Conservation (phyloP, 2,888 invertebrate species). For the Zootermopsis nevadensis region DNA sequence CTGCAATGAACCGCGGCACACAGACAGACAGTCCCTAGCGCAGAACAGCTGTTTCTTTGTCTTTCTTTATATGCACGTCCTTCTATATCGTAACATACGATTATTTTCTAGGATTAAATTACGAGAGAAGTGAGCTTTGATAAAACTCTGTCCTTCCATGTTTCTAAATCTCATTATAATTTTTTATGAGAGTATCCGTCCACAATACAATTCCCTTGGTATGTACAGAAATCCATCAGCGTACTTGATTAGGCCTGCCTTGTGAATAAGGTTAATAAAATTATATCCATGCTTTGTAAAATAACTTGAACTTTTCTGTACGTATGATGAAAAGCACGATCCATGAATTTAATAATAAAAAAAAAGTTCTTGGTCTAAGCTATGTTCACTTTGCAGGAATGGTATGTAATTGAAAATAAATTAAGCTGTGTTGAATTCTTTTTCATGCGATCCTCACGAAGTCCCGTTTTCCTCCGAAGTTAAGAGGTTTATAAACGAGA, state of each 20-base stretch:
- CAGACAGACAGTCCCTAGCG: too few species aligned
- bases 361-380: background rate
- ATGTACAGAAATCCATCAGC: background rate
- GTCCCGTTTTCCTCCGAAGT: background rate
- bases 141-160: background rate
- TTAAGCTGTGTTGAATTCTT: background rate
- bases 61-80: too few species aligned
- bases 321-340: background rate
- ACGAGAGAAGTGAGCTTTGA: too few species aligned
- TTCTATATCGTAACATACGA: too few species aligned
- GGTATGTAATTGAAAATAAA: slow-evolving; percentile 25
- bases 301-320: background rate
- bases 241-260: background rate
- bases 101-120: too few species aligned
- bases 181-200: background rate
- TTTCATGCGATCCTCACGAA: background rate
- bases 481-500: background rate
- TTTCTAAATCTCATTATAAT: slow-evolving; percentile 10
- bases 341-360: background rate
- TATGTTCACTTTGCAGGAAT: background rate
- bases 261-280: slow-evolving; percentile 2
- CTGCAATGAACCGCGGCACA: too few species aligned
- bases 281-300: slow-evolving; percentile 14
- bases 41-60: too few species aligned
- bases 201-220: background rate